Base-by-base conservation (phyloP, 2,888 invertebrate genomes). In the Theristus sp. region DNA sequence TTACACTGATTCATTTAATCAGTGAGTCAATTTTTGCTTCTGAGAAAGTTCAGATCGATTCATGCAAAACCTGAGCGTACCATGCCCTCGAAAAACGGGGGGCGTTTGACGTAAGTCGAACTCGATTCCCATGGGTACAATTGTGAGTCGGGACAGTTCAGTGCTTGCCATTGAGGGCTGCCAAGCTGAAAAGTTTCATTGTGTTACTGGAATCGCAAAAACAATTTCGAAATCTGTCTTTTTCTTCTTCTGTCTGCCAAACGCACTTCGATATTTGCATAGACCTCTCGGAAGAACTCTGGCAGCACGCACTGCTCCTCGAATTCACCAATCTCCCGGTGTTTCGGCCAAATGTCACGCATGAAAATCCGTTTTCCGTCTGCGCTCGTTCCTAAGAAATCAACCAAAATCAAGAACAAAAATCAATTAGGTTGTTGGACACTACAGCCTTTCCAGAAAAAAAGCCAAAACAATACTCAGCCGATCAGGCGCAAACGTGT, bases 51-150 rank as follows among this genome's bases (percentile, higher is more conserved):
- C n/a, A n/a, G n/a, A n/a, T n/a, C n/a, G n/a, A n/a, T n/a, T n/a
- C n/a, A n/a, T n/a, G n/a, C n/a, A n/a, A n/a, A n/a, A n/a, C n/a
- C n/a, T n/a, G n/a, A n/a, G n/a, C n/a, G 69, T 71, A 84, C 84
- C 84, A 91, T 87, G 53, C 80, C 81, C 54, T 88, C 85, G 75
- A 96, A 96, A 81, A 93, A 98, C 1, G 96, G 96, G 0, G 96
- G 96, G 65, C 80, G 83, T 77, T 93, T 91, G 67, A 98, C 94
- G 75, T 96, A 98, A 0, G 96, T 96, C 0, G 93, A 94, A 61
- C 79, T 79, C 0, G 73, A 69, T 68, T 89, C 88, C 96, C 96
- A 98, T 0, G 88, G 86, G 77, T 94, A 98, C 26, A 93, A 79
- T 71, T 84, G 81, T 13, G 86, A 84, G 26, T 82, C 81, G 0